These are phyloP conservation scores for Channa argus DNA, from an alignment of 2,113 vertebrate genomes.

Conservation along the genomic window DNA sequence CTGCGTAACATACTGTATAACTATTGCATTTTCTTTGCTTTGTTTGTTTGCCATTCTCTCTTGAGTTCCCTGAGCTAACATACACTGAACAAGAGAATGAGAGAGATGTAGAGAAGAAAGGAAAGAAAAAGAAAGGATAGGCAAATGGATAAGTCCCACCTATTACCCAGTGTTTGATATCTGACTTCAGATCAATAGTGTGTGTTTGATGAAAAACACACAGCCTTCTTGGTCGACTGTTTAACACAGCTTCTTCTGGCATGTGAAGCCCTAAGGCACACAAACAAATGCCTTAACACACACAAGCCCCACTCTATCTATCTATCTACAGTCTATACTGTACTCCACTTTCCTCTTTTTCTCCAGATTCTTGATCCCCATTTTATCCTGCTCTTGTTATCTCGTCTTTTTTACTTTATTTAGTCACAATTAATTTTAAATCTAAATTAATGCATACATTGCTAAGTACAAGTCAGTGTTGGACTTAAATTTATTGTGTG, in stretches of 20 bases:
- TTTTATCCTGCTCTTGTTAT: too few relatives aligned
- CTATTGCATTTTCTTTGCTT: conserved; percentile 35
- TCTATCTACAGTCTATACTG: too few relatives aligned
- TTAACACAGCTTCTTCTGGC: conserved; percentile 26
- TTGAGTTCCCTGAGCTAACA: conserved; percentile 36
- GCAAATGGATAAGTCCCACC: conserved; percentile 40
- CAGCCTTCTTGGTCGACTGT: conserved; percentile 23
- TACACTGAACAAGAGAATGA: conserved; percentile 26
- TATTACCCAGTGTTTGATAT: conserved; percentile 47
- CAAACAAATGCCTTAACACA: neutral
- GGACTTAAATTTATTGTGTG: too few relatives aligned
- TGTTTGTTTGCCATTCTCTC: conserved; percentile 11
- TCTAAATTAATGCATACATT: too few relatives aligned
- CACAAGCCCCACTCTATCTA: too few relatives aligned
- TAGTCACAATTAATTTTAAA: too few relatives aligned
- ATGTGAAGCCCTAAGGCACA: conserved; percentile 16
- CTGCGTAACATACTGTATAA: neutral
- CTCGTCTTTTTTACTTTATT: too few relatives aligned
- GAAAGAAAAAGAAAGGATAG: conserved; percentile 13
- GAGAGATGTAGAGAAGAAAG: neutral
- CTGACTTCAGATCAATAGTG: conserved; percentile 57
- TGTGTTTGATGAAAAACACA: conserved; percentile 47
- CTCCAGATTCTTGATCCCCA: too few relatives aligned
- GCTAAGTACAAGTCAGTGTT: too few relatives aligned
- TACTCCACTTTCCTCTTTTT: too few relatives aligned